Evolutionary conservation across 2,797 vertebrate species (phyloP).

Genomic region (Loriculus beryllinus): DNA sequence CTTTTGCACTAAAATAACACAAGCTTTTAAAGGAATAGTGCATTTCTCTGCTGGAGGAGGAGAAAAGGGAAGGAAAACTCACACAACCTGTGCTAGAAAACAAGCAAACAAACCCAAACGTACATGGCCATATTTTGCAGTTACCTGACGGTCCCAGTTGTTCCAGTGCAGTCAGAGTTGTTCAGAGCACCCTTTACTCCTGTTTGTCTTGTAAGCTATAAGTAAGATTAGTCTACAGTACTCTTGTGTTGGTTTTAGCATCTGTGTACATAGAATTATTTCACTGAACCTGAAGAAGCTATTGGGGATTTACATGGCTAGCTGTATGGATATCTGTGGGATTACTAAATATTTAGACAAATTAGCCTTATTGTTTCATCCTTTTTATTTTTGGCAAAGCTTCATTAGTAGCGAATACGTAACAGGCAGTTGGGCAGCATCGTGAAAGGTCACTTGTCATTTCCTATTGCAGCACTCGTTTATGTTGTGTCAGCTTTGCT

Average conservation of each 20-base stretch:
- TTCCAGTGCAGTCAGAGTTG: not conserved
- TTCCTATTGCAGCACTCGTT: not conserved
- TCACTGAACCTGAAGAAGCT: not conserved
- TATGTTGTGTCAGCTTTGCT: not conserved
- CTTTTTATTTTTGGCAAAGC: not conserved
- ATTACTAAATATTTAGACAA: conserved; percentile 19
- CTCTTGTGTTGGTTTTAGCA: not conserved
- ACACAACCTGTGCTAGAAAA: conserved; percentile 13
- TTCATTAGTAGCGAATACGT: conserved; percentile 23
- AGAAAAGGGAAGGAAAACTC: fast-evolving
- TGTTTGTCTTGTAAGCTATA: conserved; percentile 16
- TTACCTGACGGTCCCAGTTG: not conserved
- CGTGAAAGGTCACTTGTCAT: conserved; percentile 42
- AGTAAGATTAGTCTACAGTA: not conserved
- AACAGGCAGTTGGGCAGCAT: not conserved
- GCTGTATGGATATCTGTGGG: not conserved
- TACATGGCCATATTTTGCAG: not conserved
- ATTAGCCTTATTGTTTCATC: not conserved
- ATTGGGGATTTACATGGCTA: not conserved
- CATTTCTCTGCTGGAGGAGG: not conserved
- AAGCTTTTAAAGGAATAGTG: conserved; percentile 47
- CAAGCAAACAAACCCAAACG: not conserved
- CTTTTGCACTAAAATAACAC: conserved; percentile 55
- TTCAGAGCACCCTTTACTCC: not conserved
- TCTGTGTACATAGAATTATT: not conserved